Percentiles rank a stretch among this genome's conserved stretches.
phyloP scores from a whole-genome alignment of 2,888 invertebrate genomes.

The Linnaemya vulpina region DNA sequence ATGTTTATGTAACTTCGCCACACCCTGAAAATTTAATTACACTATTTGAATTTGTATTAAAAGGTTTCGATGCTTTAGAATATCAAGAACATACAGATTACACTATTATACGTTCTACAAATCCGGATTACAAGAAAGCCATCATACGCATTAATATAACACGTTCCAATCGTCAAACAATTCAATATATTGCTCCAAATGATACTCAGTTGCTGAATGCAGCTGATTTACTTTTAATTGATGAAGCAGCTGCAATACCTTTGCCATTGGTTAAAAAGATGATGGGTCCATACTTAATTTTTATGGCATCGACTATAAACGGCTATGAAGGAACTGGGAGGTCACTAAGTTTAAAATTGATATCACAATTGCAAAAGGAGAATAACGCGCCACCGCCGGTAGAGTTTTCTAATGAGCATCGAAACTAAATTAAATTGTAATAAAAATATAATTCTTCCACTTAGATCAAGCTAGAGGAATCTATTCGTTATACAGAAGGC shows the following conservation, averaged over 20 bases:
- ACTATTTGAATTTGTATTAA: conserved; percentile 97
- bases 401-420: conserved; percentile 75
- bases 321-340: conserved; percentile 99
- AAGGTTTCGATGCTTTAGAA: conserved; percentile 96
- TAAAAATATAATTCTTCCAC: conserved; percentile 12
- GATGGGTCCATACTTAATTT: conserved; percentile 94
- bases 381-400: conserved; percentile 86
- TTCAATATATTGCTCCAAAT: conserved; percentile 98
- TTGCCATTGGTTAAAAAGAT: conserved; percentile 95
- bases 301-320: conserved; percentile 98
- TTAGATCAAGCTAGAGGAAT: conserved; percentile 93
- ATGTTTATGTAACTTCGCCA: conserved; percentile 98
- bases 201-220: conserved; percentile 94
- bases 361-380: conserved; percentile 91
- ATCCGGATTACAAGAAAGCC: conserved; percentile 98
- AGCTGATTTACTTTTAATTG: conserved; percentile 97
- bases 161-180: conserved; percentile 95
- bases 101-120: conserved; percentile 95
- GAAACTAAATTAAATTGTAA: background rate
- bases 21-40: conserved; percentile 99
- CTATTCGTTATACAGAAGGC: conserved; percentile 94
- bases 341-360: conserved; percentile 96
- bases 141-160: conserved; percentile 96
- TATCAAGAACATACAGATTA: conserved; percentile 99
- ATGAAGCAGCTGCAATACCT: conserved; percentile 99